These are phyloP conservation scores for Acromyrmex echinatior DNA, from an alignment of 1,140 invertebrate species.

Conservation along the genomic window DNA sequence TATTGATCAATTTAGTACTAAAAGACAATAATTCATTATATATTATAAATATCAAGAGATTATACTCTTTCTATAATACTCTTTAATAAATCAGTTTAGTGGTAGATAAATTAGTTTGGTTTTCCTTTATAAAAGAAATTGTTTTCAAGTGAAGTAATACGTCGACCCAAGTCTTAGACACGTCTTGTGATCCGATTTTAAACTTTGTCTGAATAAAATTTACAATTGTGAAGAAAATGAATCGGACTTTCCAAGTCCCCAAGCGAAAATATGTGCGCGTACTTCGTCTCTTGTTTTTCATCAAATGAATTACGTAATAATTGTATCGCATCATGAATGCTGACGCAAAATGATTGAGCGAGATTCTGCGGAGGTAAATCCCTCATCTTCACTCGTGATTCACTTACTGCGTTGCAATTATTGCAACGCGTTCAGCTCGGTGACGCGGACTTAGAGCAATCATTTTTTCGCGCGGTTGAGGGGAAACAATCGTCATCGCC, in stretches of 20 bases:
- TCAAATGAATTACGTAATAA: background rate
- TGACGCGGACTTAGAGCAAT: slow-evolving; percentile 65
- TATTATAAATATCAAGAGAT: no score
- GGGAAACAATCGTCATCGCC: slow-evolving; percentile 78
- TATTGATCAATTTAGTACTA: no score
- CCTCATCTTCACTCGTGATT: background rate
- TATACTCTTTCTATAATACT: no score
- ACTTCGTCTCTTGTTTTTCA: background rate
- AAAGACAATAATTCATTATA: no score
- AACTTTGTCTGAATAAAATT: no score
- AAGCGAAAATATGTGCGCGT: background rate
- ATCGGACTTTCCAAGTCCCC: background rate
- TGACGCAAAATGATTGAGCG: background rate
- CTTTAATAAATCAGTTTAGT: no score
- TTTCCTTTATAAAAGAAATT: no score
- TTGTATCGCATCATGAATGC: background rate
- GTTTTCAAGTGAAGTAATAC: no score
- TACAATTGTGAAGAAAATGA: background rate
- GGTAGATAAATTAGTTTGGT: no score
- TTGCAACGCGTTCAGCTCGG: slow-evolving; percentile 32
- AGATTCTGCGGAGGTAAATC: background rate
- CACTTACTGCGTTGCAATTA: slow-evolving; percentile 9
- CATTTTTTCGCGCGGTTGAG: slow-evolving; percentile 64
- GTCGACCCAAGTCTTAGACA: no score
- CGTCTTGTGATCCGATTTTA: no score